Evolutionary conservation across 2,113 vertebrate genomes (phyloP).

Genomic region (Notiomystis cincta): DNA sequence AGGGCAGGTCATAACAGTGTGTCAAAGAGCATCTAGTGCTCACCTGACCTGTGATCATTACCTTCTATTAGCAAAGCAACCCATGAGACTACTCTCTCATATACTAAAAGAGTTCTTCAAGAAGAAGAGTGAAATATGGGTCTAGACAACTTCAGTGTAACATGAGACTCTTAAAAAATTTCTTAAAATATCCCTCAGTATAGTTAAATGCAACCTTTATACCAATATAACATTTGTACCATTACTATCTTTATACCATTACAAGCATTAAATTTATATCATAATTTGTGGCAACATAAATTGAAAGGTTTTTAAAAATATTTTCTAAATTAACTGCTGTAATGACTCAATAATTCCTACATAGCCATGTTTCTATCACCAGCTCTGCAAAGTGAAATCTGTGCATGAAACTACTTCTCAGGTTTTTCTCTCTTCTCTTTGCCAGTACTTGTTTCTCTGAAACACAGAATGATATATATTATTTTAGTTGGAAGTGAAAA

Average conservation of each 20-base stretch:
- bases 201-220: not conserved
- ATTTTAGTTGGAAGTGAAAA: not conserved
- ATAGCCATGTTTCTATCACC: not conserved
- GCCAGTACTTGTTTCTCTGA: not conserved
- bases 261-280: not conserved
- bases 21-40: not conserved
- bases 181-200: not conserved
- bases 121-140: not conserved
- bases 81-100: not conserved
- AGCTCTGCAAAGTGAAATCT: not conserved
- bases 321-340: not conserved
- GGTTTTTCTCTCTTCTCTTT: not conserved
- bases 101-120: not conserved
- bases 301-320: not conserved
- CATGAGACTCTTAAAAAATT: not conserved
- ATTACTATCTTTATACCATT: not conserved
- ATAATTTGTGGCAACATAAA: not conserved
- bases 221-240: not conserved
- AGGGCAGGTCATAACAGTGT: not conserved
- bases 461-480: not conserved
- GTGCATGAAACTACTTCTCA: rapidly evolving
- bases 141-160: not conserved
- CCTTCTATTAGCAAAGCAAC: not conserved
- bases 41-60: not conserved
- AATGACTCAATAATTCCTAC: not conserved